Conservation (phyloP, 2,888 invertebrate species). For the Melanargia galathea region DNA sequence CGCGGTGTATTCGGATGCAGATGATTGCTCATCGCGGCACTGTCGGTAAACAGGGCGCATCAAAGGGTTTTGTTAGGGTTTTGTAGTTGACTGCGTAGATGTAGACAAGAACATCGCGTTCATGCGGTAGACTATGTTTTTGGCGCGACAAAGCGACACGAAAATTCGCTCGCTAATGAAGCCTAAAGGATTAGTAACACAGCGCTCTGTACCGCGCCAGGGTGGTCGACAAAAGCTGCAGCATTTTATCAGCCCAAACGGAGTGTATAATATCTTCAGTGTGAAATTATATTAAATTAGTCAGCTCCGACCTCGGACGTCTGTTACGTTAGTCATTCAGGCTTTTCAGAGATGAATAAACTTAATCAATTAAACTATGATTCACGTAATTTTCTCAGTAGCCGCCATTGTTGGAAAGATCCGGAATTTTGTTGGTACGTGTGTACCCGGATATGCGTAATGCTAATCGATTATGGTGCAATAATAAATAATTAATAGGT, state of each 20-base stretch:
- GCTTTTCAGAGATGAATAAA: constrained; percentile 43
- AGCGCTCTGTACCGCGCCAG: too few species aligned
- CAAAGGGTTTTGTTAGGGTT: too few species aligned
- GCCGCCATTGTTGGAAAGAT: constrained; percentile 18
- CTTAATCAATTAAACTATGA: constrained; percentile 44
- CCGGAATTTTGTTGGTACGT: constrained; percentile 16
- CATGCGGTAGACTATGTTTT: too few species aligned
- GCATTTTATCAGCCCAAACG: constrained; percentile 43
- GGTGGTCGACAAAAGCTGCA: constrained; percentile 27
- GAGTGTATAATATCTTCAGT: constrained; percentile 40
- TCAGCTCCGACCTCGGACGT: constrained; percentile 44
- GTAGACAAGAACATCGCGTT: too few species aligned
- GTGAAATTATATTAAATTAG: constrained; percentile 51
- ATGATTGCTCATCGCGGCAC: too few species aligned
- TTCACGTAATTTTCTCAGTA: constrained; percentile 30
- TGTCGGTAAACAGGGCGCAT: too few species aligned
- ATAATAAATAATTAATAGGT: background rate
- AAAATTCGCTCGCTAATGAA: too few species aligned
- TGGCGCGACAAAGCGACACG: too few species aligned
- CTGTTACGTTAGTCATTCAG: constrained; percentile 54
- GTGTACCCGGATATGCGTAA: constrained; percentile 22
- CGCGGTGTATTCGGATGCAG: too few species aligned
- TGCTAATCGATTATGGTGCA: constrained; percentile 20
- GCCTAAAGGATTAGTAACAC: too few species aligned
- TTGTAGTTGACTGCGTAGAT: too few species aligned